Percentiles rank a stretch among this genome's conserved stretches.
Conservation (phyloP, 30 jellyfish, hydroid and myxozoan species). For the Aurelia sp. region DNA sequence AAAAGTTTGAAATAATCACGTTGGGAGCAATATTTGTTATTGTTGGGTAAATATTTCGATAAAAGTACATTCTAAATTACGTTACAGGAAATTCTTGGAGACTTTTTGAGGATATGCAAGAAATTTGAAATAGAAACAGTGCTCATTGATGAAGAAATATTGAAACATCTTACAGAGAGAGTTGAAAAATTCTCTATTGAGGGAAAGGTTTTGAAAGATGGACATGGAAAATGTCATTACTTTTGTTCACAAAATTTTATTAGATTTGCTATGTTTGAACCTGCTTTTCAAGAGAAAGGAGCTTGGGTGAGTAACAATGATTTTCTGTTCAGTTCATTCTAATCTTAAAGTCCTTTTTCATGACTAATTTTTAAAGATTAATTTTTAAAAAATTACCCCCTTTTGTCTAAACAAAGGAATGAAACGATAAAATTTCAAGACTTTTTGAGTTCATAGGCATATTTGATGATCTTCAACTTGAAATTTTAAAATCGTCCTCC, state of each 20-base stretch:
- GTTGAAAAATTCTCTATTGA: conserved; percentile 23
- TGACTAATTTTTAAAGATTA: too few relatives aligned
- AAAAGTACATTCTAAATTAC: neutral
- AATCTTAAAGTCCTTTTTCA: too few relatives aligned
- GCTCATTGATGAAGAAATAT: conserved; percentile 26
- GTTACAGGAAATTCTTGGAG: conserved; percentile 28
- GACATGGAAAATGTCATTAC: conserved; percentile 54
- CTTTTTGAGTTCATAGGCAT: too few relatives aligned
- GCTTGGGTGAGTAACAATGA: conserved; percentile 22
- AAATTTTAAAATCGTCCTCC: too few relatives aligned
- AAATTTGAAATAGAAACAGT: neutral
- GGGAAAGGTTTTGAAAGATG: conserved; percentile 20
- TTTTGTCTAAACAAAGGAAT: too few relatives aligned
- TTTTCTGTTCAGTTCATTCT: too few relatives aligned
- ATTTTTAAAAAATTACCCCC: too few relatives aligned
- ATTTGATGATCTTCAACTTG: too few relatives aligned
- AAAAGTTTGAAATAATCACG: neutral
- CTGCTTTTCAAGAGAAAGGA: neutral
- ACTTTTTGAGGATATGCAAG: conserved; percentile 16
- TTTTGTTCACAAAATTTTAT: conserved; percentile 24
- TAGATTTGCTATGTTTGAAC: conserved; percentile 44
- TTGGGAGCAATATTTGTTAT: neutral
- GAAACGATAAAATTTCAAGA: too few relatives aligned
- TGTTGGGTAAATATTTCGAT: neutral
- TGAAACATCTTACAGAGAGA: conserved; percentile 50